Conservation (phyloP, 2,888 invertebrate species). For the Hirtodrosophila cameraria region DNA sequence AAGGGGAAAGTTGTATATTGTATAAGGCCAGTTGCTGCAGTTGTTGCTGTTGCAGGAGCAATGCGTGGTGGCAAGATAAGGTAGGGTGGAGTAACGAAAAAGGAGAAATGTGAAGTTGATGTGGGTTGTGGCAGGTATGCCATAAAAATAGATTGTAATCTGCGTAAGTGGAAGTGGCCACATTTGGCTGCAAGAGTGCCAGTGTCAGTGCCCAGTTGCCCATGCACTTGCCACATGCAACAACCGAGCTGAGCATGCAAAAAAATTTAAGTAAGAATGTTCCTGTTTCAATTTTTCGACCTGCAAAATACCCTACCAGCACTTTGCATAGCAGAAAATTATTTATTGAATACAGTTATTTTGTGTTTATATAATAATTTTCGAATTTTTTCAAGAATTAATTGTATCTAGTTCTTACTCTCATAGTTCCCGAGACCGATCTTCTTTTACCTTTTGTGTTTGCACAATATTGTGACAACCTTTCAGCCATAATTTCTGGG, state of each 20-base stretch:
- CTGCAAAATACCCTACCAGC: slow-evolving; percentile 6
- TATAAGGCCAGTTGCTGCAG: slow-evolving; percentile 26
- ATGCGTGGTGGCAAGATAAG: background rate
- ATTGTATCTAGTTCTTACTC: too few species aligned
- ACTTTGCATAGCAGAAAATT: too few species aligned
- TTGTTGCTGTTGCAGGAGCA: slow-evolving; percentile 1
- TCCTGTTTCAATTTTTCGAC: background rate
- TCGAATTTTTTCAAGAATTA: too few species aligned
- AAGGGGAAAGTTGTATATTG: slow-evolving; percentile 20
- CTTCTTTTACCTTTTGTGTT: too few species aligned
- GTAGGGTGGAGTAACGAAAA: background rate
- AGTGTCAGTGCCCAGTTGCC: slow-evolving; percentile 28
- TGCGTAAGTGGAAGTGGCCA: slow-evolving; percentile 75
- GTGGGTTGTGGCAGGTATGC: slow-evolving; percentile 37
- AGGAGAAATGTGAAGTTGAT: too few species aligned
- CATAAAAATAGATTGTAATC: slow-evolving; percentile 76
- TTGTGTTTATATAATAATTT: too few species aligned
- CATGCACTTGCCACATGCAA: slow-evolving; percentile 19
- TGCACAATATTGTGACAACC: background rate
- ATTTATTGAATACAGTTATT: too few species aligned
- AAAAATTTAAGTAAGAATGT: background rate
- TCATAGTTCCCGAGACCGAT: too few species aligned
- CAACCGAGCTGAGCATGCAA: slow-evolving; percentile 20
- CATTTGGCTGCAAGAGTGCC: slow-evolving; percentile 61
- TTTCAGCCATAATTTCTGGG: background rate